Base-by-base conservation (phyloP, 2,113 vertebrate species). In the Pterophyllum scalare region DNA sequence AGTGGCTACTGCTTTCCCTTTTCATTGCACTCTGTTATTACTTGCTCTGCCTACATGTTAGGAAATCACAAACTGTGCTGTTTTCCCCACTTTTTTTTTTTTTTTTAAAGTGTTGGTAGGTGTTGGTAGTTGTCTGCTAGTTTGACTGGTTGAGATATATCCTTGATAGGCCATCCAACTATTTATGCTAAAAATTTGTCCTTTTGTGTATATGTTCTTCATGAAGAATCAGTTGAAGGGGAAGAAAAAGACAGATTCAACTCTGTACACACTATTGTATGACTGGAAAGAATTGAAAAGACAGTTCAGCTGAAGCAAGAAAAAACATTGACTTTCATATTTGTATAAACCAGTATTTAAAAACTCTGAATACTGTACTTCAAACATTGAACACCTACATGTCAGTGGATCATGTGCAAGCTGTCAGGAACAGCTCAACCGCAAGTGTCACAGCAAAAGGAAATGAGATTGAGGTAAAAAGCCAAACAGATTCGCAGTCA, bases 311-410 rank as follows among this genome's bases (percentile, higher is more conserved):
- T 20, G 1, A 8, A 72, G 43, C 31, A 17, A n/a, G 43, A 80
- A 80, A 80, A 80, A 46, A 12, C 9, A 84, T 13, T 72, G 77
- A 74, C 82, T 80, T 86, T 79, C 46, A 59, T 33, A 79, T 80
- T 59, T 82, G 57, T 56, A 33, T 46, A 17, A 80, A 64, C 31
- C 64, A 40, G 58, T 33, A 82, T 77, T 82, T 12, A 84, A 65
- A 88, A 81, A 67, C 59, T 38, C 15, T 80, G 76, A 78, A 59
- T 33, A n/a, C 20, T 26, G 8, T 24, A 49, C 40, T 65, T 59
- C 43, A 43, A 76, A 62, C 82, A 49, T 15, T 80, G 49, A 59
- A 80, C 35, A 11, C 64, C 64, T 62, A 54, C 54, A 46, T 28
- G 35, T 28, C 15, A 46, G 19, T 11, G 38, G 76, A 67, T 70